Evolutionary conservation across 2,888 invertebrate genomes (phyloP).

Genomic region (Caenorhabditis sp.): DNA sequence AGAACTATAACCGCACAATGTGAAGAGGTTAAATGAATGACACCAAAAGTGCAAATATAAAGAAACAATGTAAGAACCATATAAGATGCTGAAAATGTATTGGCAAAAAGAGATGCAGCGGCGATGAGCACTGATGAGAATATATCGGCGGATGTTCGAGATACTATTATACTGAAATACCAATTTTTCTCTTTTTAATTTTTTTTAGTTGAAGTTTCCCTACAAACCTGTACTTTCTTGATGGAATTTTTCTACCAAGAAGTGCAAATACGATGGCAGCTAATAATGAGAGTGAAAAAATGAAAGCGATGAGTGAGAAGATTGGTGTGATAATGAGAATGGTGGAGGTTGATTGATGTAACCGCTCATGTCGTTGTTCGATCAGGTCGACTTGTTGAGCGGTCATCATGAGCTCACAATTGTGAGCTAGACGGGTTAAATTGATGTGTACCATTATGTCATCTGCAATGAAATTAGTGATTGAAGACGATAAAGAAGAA

Average conservation of each 20-base stretch:
- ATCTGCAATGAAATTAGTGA: neutral
- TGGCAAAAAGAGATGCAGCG: constrained; percentile 46
- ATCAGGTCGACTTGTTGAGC: constrained; percentile 25
- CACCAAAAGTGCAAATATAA: constrained; percentile 58
- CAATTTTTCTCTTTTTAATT: neutral
- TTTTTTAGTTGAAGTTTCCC: neutral
- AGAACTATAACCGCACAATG: constrained; percentile 54
- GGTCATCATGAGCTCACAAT: constrained; percentile 39
- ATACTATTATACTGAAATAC: constrained; percentile 46
- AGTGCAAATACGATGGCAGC: constrained; percentile 45
- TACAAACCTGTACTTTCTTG: constrained; percentile 51
- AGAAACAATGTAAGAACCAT: constrained; percentile 57
- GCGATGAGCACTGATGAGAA: constrained; percentile 50
- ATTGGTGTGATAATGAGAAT: constrained; percentile 47
- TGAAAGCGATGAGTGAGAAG: constrained; percentile 41
- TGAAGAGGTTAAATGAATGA: constrained; percentile 53
- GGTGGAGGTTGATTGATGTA: constrained; percentile 40
- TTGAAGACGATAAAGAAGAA: neutral
- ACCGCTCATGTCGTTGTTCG: constrained; percentile 29
- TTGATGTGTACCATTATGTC: constrained; percentile 34
- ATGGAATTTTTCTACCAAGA: constrained; percentile 47
- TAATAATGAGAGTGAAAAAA: constrained; percentile 39
- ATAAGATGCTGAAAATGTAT: constrained; percentile 49
- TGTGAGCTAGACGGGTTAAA: constrained; percentile 30
- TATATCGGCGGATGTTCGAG: constrained; percentile 46